phyloP scores from a whole-genome alignment of 2,888 invertebrate species.

The Tetheella fluctuosa region DNA sequence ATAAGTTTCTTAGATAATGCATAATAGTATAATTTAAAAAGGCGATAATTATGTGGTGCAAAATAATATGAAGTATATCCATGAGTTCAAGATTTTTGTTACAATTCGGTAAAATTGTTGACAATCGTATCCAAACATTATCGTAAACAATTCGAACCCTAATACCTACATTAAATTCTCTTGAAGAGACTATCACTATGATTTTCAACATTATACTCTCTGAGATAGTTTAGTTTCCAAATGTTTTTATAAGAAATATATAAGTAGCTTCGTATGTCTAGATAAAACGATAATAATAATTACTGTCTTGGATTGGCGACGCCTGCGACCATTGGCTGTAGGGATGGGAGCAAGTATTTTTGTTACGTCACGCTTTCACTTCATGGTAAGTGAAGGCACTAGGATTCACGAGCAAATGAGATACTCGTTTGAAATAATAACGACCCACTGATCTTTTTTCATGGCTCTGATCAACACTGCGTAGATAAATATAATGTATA shows the following conservation, averaged over 20 bases:
- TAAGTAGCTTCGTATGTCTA: constrained; percentile 1
- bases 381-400: constrained; percentile 61
- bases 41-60: constrained; percentile 25
- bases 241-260: constrained; percentile 14
- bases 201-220: constrained; percentile 43
- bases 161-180: constrained; percentile 53
- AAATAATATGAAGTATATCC: constrained; percentile 39
- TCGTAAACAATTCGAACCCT: constrained; percentile 41
- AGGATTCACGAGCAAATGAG: constrained; percentile 57
- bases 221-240: constrained; percentile 31
- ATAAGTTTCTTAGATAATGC: constrained; percentile 38
- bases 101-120: constrained; percentile 23
- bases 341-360: constrained; percentile 13
- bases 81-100: constrained; percentile 33
- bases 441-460: constrained; percentile 48
- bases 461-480: constrained; percentile 37
- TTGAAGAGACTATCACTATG: constrained; percentile 57
- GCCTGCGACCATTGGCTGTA: background rate
- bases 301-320: background rate
- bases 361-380: constrained; percentile 47
- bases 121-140: constrained; percentile 29
- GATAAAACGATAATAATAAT: background rate
- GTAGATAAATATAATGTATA: constrained; percentile 29
- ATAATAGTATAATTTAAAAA: constrained; percentile 25
- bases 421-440: constrained; percentile 60